phyloP scores from a whole-genome alignment of 2,888 invertebrate species.

The Idaea aversata region DNA sequence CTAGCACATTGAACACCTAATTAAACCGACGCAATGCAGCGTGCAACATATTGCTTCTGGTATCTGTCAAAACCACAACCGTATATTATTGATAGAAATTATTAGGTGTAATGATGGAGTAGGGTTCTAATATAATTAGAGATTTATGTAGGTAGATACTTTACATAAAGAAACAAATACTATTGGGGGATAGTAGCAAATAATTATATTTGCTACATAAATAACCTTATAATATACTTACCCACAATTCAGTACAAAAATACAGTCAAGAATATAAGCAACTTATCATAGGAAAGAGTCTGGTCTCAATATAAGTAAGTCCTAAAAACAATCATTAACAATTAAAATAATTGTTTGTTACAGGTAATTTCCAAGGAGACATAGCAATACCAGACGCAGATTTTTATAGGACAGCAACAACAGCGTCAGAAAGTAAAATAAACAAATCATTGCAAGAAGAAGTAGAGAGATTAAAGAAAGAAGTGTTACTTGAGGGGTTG shows the following conservation, averaged over 20 bases:
- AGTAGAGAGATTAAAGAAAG: constrained; percentile 90
- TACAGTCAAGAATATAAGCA: too few relatives aligned
- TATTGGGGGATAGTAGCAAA: too few relatives aligned
- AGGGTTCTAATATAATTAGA: too few relatives aligned
- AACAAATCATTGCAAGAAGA: constrained; percentile 87
- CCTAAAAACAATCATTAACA: background rate
- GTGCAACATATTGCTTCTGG: constrained; percentile 10
- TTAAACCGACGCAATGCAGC: constrained; percentile 13
- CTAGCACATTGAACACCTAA: background rate
- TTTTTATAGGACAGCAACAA: constrained; percentile 54
- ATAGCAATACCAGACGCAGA: constrained; percentile 87
- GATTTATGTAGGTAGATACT: too few relatives aligned
- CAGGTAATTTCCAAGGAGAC: constrained; percentile 91
- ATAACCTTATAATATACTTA: too few relatives aligned
- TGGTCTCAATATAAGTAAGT: background rate
- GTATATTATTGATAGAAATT: background rate
- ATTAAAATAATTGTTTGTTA: constrained; percentile 47
- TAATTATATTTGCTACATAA: too few relatives aligned
- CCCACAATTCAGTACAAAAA: too few relatives aligned
- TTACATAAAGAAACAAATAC: too few relatives aligned
- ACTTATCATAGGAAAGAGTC: background rate
- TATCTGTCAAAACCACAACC: background rate
- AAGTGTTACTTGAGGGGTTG: constrained; percentile 88
- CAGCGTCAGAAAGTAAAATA: constrained; percentile 69
- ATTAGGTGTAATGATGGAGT: background rate